These are phyloP conservation scores for Bolinopsis microptera DNA, from an alignment of 37 sponge, comb jelly and placozoan species.

Conservation along the genomic window DNA sequence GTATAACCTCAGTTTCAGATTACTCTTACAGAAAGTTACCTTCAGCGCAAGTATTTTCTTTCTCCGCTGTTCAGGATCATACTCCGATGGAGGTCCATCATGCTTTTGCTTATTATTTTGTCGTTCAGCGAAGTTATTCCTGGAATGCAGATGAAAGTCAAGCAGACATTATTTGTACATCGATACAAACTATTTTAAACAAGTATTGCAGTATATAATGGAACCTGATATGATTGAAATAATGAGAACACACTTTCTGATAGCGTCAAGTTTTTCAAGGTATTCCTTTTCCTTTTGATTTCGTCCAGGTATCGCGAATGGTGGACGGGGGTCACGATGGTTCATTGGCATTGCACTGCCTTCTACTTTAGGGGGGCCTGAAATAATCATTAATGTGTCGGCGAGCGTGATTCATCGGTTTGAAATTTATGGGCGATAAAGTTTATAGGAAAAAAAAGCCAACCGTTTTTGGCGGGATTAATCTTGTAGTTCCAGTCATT, in stretches of 20 bases:
- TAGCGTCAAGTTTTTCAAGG: slow-evolving; percentile 80
- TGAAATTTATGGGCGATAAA: too few relatives aligned
- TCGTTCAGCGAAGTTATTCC: slow-evolving; percentile 83
- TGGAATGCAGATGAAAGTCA: too few relatives aligned
- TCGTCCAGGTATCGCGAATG: not conserved
- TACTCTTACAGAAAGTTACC: too few relatives aligned
- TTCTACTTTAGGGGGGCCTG: not conserved
- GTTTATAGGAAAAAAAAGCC: not conserved
- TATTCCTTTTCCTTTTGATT: slow-evolving; percentile 76
- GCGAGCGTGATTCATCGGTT: not conserved
- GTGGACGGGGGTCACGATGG: not conserved
- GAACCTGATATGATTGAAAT: too few relatives aligned
- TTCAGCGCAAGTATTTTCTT: slow-evolving; percentile 91
- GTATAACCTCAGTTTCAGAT: too few relatives aligned
- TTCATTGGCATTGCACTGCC: not conserved
- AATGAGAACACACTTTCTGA: slow-evolving; percentile 67
- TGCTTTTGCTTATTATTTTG: slow-evolving; percentile 76
- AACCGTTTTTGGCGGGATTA: slow-evolving; percentile 4
- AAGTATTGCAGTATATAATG: too few relatives aligned
- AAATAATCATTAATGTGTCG: not conserved
- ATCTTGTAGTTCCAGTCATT: slow-evolving; percentile 62
- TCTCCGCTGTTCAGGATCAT: slow-evolving; percentile 77
- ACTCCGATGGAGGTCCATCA: not conserved
- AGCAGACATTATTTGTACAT: too few relatives aligned
- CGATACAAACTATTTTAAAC: too few relatives aligned